Evolutionary conservation across 2,888 invertebrate species (phyloP), one percentile per base, ranked within the genome.

Genomic region (Lagria hirta): DNA sequence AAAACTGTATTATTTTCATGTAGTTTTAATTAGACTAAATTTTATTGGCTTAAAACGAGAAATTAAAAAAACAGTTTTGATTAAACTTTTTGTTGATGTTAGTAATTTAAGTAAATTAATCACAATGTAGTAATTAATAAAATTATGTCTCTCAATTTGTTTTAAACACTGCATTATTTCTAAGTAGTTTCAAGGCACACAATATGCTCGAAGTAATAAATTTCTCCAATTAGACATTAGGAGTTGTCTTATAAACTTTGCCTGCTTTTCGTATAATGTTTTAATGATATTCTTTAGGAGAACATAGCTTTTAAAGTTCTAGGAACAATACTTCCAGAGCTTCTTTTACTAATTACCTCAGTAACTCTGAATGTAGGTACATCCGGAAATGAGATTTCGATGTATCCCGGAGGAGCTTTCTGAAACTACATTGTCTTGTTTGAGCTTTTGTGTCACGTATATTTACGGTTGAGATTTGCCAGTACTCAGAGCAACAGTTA

Each of bases 381-480:
- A 57, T 65, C 66, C 67, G 67, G 71, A 69, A 71, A 72, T 69
- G 70, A 71, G 71, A 71, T 71, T 71, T 68, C 70, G 57, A 72
- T 70, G 72, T 70, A 68, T 71, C 72, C 72, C 71, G 61, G 58
- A 71, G 72, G 71, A 71, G 65, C 65, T 63, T 62, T 62, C 61
- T 51, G 56, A 50, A 42, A 57, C 52, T 59, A 55, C 27, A 48
- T 50, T 35, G 48, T 46, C 38, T 48, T 40, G 28, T 36, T 26
- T 18, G 23, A 35, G 48, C 53, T 40, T 48, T 47, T 38, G 21
- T 14, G 47, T 50, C 47, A 47, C 36, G 24, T 43, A 37, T 35
- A 34, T 26, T 35, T 57, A 58, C 52, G 60, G 59, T 43, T 56
- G 53, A 62, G 48, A 56, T 54, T 63, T 54, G 62, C 57, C 36